Base-by-base conservation (phyloP, 92 coral and sea anemone species). In the Epizoanthus ramosus region DNA sequence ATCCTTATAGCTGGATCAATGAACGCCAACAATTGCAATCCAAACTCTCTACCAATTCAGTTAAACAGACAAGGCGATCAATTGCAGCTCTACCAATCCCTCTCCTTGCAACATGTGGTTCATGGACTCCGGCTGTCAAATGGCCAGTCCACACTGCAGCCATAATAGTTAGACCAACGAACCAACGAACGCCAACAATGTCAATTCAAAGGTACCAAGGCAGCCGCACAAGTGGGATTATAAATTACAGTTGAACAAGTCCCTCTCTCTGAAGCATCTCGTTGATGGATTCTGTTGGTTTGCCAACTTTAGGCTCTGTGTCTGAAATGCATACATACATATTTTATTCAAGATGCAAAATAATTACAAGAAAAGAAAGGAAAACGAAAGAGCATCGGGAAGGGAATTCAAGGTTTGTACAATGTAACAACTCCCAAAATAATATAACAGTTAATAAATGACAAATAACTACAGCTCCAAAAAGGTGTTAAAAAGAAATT, bases 101-200 rank as follows among this genome's bases (percentile, higher is more conserved):
- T 3, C 43, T 37, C 43, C 6, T 37, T 37, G 43, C 43, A 37
- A 37, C 43, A 37, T 37, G 0, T 37, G 43, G 43, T 73, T 50
- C 31, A 28, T 28, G 31, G 31, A 28, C 31, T 28, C 31, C 31
- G 31, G 31, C 31, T 28, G 31, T 28, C 31, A 28, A 28, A 28
- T 28, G 31, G 31, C 31, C 31, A 28, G 1, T 28, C 31, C 31
- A 28, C 31, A 28, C 31, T 28, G 31, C 31, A 28, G 31, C 31
- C 31, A 28, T 28, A 28, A 28, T 28, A 28, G 31, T 28, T 28
- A 28, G 31, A 28, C 31, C 31, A 28, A 28, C 31, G 79, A 50
- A 73, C 79, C 8, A 65, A 63, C 15, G 68, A 63, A 52, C 79
- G 45, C 52, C 79, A 73, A 73, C 79, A 53, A 52, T 12, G 79